Percentiles rank a stretch among this genome's conserved stretches.
Conservation (phyloP, 2,797 vertebrate species). For the Tamandua tetradactyla region DNA sequence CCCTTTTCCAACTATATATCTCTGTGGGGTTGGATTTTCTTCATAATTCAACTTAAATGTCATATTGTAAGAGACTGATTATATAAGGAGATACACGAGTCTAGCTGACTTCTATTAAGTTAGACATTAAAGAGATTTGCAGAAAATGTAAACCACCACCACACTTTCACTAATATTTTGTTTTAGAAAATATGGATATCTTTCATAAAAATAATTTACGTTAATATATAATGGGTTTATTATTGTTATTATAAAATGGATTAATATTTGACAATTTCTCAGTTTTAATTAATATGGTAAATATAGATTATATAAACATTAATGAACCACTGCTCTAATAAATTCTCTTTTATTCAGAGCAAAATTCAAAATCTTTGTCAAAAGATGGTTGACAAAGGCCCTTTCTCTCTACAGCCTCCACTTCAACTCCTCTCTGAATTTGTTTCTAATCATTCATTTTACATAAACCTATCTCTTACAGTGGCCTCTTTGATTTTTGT, state of each 20-base stretch:
- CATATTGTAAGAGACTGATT: not conserved
- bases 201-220: constrained; percentile 31
- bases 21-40: not conserved
- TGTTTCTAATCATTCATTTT: not conserved
- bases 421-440: not conserved
- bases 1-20: not conserved
- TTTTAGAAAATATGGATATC: constrained; percentile 18
- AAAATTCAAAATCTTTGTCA: constrained; percentile 39
- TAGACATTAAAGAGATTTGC: constrained; percentile 3
- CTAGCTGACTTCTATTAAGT: not conserved
- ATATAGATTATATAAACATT: not conserved
- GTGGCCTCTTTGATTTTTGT: not conserved
- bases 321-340: not conserved
- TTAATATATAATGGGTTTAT: not conserved
- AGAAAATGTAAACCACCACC: constrained; percentile 31
- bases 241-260: not conserved
- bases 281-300: constrained; percentile 20
- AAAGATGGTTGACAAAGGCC: not conserved
- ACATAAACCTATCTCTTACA: not conserved
- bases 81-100: not conserved
- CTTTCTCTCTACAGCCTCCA: not conserved
- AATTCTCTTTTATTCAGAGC: not conserved
- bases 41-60: constrained; percentile 30
- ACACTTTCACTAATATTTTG: not conserved
- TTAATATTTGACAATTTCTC: not conserved